These are phyloP conservation scores for Andrena bicolor DNA, from an alignment of 2,888 invertebrate species.

Conservation along the genomic window DNA sequence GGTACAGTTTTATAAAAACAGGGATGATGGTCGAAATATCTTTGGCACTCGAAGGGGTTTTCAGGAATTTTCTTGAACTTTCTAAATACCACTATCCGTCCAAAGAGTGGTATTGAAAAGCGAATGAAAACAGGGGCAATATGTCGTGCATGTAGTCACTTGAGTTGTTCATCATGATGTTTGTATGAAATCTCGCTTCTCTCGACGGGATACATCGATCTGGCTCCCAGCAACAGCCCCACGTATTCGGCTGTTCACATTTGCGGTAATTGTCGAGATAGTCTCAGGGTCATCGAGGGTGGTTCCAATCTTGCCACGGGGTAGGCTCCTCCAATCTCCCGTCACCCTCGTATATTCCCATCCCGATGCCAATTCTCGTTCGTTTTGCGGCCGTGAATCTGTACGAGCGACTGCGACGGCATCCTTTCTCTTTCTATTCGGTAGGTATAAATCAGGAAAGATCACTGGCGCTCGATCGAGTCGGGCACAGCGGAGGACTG, in stretches of 20 bases:
- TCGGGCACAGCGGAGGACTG: not conserved
- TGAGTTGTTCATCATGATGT: slow-evolving; percentile 3
- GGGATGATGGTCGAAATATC: slow-evolving; percentile 11
- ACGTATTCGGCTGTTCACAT: slow-evolving; percentile 40
- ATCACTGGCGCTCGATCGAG: slow-evolving; percentile 9
- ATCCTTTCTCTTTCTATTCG: not conserved
- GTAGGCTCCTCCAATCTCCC: slow-evolving; percentile 23
- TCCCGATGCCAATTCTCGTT: not conserved
- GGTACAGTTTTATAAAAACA: slow-evolving; percentile 21
- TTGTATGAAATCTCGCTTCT: slow-evolving; percentile 26
- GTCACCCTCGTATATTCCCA: slow-evolving; percentile 24
- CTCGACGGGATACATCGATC: slow-evolving; percentile 37
- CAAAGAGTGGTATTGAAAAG: not conserved
- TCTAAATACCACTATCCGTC: not conserved
- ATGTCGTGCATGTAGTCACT: slow-evolving; percentile 20
- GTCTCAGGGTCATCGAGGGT: slow-evolving; percentile 42
- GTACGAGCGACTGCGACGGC: not conserved
- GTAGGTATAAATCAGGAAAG: slow-evolving; percentile 20
- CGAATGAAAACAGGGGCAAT: not conserved
- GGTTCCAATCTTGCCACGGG: slow-evolving; percentile 27
- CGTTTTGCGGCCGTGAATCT: slow-evolving; percentile 27
- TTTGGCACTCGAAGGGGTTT: not conserved
- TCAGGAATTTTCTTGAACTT: not conserved
- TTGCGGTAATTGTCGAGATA: slow-evolving; percentile 58
- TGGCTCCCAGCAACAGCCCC: slow-evolving; percentile 21